Evolutionary conservation across 2,888 invertebrate species (phyloP).

Genomic region (Drosophila siamana): DNA sequence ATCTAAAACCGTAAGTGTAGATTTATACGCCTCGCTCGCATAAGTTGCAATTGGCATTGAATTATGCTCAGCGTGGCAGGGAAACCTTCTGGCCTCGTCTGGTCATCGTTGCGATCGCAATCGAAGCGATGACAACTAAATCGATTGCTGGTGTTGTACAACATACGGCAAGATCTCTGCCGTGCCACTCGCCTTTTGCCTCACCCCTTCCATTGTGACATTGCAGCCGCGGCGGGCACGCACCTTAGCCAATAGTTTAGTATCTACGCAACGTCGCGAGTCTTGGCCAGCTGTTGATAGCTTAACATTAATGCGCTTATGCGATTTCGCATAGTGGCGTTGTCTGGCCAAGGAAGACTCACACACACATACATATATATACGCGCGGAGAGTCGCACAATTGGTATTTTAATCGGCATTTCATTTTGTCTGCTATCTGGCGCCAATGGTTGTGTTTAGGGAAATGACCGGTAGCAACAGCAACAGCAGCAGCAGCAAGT

Average conservation of each 20-base stretch:
- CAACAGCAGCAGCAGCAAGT: not conserved
- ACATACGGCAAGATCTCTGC: too few species aligned
- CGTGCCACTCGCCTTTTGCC: not conserved
- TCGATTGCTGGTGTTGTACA: constrained; percentile 50
- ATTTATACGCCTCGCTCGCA: constrained; percentile 43
- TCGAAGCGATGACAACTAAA: constrained; percentile 59
- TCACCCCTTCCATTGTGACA: constrained; percentile 25
- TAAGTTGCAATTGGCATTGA: constrained; percentile 56
- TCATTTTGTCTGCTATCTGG: constrained; percentile 68
- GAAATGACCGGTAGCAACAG: constrained; percentile 49
- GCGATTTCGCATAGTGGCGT: constrained; percentile 42
- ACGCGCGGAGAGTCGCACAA: constrained; percentile 20
- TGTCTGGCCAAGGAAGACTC: constrained; percentile 39
- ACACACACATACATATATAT: constrained; percentile 18
- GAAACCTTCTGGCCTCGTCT: constrained; percentile 46
- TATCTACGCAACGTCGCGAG: constrained; percentile 10
- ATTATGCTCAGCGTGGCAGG: constrained; percentile 49
- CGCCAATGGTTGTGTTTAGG: constrained; percentile 67
- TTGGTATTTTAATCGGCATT: constrained; percentile 77
- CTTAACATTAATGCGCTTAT: constrained; percentile 78
- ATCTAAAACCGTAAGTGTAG: constrained; percentile 30
- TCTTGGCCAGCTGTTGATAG: constrained; percentile 68
- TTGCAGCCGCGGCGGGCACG: constrained; percentile 29
- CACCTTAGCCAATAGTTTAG: constrained; percentile 33
- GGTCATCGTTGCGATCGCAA: constrained; percentile 51